Conservation (phyloP, 2,113 vertebrate species). For the Thryonomys swinderianus region DNA sequence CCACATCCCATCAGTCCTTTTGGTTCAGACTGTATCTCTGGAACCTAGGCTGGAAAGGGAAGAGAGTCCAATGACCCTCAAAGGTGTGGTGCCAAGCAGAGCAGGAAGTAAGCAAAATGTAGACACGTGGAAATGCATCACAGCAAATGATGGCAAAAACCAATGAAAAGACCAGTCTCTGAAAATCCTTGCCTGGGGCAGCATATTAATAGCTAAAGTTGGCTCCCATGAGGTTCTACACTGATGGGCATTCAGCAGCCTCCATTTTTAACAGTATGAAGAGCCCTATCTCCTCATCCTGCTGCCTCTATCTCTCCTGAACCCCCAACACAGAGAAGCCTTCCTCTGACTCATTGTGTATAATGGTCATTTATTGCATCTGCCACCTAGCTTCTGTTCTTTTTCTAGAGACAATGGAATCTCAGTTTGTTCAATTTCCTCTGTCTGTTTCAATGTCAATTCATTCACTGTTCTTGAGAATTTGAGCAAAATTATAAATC, state of each 20-base stretch:
- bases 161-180: neutral
- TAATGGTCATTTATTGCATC: neutral
- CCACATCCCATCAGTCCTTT: neutral
- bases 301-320: neutral
- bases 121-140: neutral
- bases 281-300: neutral
- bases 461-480: neutral
- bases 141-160: neutral
- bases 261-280: neutral
- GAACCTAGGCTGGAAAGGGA: neutral
- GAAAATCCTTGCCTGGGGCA: neutral
- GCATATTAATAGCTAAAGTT: neutral
- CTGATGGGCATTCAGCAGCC: neutral
- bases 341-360: neutral
- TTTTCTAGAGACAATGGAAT: neutral
- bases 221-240: neutral
- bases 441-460: neutral
- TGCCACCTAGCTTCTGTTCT: neutral
- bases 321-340: neutral
- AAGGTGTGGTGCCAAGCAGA: neutral
- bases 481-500: conserved; percentile 18
- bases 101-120: neutral
- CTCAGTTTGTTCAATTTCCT: neutral
- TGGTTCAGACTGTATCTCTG: neutral
- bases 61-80: neutral